Percentiles rank a stretch among this genome's conserved stretches.
phyloP scores from a whole-genome alignment of 2,113 vertebrate genomes.

The Dasyurus viverrinus region DNA sequence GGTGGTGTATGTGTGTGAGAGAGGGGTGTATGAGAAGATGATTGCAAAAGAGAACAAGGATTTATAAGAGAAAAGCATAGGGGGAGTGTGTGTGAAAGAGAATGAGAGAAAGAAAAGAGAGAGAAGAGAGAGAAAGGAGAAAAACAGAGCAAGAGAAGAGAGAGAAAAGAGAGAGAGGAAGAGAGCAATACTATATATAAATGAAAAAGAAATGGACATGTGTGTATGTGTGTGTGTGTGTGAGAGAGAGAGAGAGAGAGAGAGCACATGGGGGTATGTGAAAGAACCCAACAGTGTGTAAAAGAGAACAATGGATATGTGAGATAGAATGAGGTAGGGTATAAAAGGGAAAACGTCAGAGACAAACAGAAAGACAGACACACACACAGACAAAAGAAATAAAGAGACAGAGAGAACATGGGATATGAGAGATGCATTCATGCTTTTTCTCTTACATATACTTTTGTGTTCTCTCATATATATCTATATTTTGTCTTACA shows the following conservation, averaged over 20 bases:
- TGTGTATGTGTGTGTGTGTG: neutral
- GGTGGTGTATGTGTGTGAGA: too few species aligned
- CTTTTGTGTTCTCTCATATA: neutral
- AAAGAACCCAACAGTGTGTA: neutral
- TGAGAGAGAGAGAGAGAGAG: too few species aligned
- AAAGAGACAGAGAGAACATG: neutral
- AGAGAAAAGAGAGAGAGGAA: too few species aligned
- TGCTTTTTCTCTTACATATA: neutral
- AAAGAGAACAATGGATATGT: neutral
- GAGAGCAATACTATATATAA: neutral
- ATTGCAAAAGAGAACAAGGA: too few species aligned
- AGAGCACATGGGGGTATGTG: neutral
- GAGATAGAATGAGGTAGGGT: neutral
- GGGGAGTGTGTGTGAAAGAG: too few species aligned
- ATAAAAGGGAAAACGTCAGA: neutral
- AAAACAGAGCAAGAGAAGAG: too few species aligned
- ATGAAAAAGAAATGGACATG: neutral
- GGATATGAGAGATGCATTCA: neutral
- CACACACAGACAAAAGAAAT: too few species aligned
- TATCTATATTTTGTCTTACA: too few species aligned
- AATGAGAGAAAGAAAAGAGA: too few species aligned
- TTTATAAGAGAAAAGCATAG: too few species aligned
- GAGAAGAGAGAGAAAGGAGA: too few species aligned
- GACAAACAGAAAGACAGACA: too few species aligned
- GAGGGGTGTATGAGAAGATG: neutral